These are phyloP conservation scores for Oreohelix idahoensis DNA, from an alignment of 1,140 invertebrate genomes.

Conservation along the genomic window DNA sequence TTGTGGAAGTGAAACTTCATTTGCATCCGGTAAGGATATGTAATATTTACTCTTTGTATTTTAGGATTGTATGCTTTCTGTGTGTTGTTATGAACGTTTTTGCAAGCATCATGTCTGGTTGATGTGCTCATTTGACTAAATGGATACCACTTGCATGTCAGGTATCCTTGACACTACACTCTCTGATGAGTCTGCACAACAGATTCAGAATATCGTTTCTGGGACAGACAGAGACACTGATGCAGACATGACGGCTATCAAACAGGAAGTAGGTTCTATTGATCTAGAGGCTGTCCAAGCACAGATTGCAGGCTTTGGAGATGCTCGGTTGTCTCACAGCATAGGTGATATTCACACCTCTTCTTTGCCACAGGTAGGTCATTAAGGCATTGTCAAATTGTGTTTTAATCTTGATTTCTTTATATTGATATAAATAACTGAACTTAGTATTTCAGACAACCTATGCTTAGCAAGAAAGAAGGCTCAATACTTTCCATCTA, in stretches of 20 bases:
- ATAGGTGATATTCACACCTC: conserved; percentile 10
- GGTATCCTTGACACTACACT: conserved; percentile 28
- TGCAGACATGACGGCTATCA: conserved; percentile 10
- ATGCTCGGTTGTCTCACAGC: background rate
- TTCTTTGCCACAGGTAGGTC: background rate
- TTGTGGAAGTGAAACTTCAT: no score
- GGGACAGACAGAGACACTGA: conserved; percentile 17
- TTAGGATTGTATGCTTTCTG: no score
- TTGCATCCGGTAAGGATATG: no score
- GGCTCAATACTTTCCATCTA: no score
- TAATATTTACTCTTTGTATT: no score
- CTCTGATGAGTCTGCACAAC: conserved; percentile 23
- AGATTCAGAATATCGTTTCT: conserved; percentile 29
- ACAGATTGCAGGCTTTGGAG: conserved; percentile 37
- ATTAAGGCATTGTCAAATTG: background rate
- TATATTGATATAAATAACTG: no score
- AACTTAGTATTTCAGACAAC: no score
- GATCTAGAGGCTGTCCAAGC: conserved; percentile 40
- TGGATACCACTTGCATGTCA: conserved; percentile 7
- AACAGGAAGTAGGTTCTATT: conserved; percentile 29
- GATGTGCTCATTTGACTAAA: no score
- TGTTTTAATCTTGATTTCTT: no score
- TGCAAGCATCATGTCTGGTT: no score
- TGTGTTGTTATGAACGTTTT: no score
- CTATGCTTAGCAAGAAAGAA: no score